These are phyloP conservation scores for Apolygus lucorum DNA, from an alignment of 1,140 invertebrate genomes.

Conservation along the genomic window DNA sequence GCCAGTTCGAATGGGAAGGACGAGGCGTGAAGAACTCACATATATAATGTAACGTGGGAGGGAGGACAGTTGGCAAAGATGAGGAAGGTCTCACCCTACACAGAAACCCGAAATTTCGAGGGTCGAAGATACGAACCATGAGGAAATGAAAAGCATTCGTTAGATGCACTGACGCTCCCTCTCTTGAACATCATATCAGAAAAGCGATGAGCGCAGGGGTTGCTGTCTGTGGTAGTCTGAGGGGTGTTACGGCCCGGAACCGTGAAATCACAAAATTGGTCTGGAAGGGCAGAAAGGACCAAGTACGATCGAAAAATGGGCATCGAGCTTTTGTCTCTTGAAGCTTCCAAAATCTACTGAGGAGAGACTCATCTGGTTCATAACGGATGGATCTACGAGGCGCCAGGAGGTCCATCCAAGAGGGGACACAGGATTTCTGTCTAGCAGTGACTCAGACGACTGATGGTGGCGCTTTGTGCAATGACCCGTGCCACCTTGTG, in stretches of 20 bases:
- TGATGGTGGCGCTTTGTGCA: too few relatives aligned
- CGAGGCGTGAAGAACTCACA: neutral
- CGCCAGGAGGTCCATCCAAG: too few relatives aligned
- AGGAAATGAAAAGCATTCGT: slow-evolving; percentile 1
- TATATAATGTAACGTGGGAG: slow-evolving; percentile 1
- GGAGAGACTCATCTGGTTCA: too few relatives aligned
- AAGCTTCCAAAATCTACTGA: too few relatives aligned
- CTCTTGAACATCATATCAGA: neutral
- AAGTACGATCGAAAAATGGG: neutral
- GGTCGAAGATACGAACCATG: too few relatives aligned
- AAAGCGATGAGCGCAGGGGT: neutral
- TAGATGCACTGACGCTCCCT: neutral
- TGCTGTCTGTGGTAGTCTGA: neutral
- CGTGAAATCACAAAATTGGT: neutral
- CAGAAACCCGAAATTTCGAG: neutral
- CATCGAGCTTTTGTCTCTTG: neutral
- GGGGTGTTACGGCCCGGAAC: neutral
- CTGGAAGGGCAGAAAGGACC: neutral
- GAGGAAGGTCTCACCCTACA: neutral
- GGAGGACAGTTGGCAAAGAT: neutral
- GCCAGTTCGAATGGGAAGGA: neutral
- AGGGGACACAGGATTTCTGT: too few relatives aligned
- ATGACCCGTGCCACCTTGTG: too few relatives aligned
- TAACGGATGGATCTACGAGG: too few relatives aligned
- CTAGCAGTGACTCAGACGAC: too few relatives aligned